Evolutionary conservation across 2,888 invertebrate species (phyloP), one percentile per base, ranked within the genome.

Genomic region (Dolichopus griseipennis): DNA sequence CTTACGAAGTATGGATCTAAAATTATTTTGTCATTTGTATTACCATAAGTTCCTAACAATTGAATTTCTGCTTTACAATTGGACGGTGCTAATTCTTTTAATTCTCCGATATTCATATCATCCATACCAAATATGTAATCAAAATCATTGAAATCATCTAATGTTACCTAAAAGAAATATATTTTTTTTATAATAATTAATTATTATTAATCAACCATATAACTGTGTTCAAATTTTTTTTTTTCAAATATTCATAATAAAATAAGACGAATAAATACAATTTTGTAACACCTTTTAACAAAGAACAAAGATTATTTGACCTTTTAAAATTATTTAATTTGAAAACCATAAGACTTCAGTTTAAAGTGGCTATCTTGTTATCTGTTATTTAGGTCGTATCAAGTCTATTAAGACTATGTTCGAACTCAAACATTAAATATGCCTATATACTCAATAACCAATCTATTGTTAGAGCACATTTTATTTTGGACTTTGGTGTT

Each of bases 41-140:
- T 78, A 79, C 95, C 91, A 81, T 89, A 94, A 68, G 88, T 87
- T 41, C 95, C 96, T 69, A 97, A 85, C 15, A 94, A 82, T 68
- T 89, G 83, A 52, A 96, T 83, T 76, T 88, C 85, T 0, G 94
- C 91, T 76, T 85, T 88, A 66, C 84, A 81, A 33, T 84, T 83
- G 65, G 82, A 78, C 1, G 90, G 89, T 52, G 88, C 85, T 73
- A 84, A 82, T 67, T 82, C 79, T 63, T 85, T 84, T 62, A 93
- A 79, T 72, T 88, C 87, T 15, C 76, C 77, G 77, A 96, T 90
- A 77, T 96, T 97, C 18, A 85, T 85, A 68, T 91, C 85, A 78
- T 97, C 97, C 96, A 97, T 97, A 18, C 94, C 96, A 83, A 97
- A 92, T 73, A 97, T 94, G 78, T 86, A 92, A 80, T 96, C 90